A percentile compares a stretch with the other conserved stretches of the same genome.
These are phyloP conservation scores for Xyrauchen texanus DNA, from an alignment of 2,113 vertebrate species.

Conservation along the genomic window DNA sequence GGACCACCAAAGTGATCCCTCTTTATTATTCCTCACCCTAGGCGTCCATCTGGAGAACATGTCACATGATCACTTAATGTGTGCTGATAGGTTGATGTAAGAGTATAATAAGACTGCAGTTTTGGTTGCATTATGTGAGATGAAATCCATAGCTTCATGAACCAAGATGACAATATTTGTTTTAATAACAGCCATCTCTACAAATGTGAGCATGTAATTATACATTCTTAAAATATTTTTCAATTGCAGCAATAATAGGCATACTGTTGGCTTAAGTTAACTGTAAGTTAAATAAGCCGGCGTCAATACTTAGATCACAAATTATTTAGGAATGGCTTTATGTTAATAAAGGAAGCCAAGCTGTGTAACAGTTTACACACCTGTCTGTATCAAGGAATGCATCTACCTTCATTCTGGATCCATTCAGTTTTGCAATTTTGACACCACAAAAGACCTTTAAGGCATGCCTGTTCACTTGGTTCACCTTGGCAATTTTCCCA, in stretches of 20 bases:
- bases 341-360: conserved; percentile 35
- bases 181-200: background rate
- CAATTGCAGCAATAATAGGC: background rate
- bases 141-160: conserved; percentile 1
- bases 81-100: background rate
- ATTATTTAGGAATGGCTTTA: background rate
- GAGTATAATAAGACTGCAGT: background rate
- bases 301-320: background rate
- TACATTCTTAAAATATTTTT: conserved; percentile 11
- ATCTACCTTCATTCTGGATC: background rate
- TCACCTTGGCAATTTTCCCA: no score
- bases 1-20: conserved; percentile 57
- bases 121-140: background rate
- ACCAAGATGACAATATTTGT: background rate
- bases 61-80: conserved; percentile 7
- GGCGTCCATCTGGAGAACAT: background rate
- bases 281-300: background rate
- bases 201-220: conserved; percentile 1
- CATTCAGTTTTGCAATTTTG: background rate
- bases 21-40: conserved; percentile 44
- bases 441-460: background rate
- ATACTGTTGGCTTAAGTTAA: background rate
- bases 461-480: no score
- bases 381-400: conserved; percentile 1
- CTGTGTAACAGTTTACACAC: background rate